Percentiles rank a stretch among this genome's conserved stretches.
Evolutionary conservation across 2,113 vertebrate genomes (phyloP).

Genomic region (Typhlomys cinereus): DNA sequence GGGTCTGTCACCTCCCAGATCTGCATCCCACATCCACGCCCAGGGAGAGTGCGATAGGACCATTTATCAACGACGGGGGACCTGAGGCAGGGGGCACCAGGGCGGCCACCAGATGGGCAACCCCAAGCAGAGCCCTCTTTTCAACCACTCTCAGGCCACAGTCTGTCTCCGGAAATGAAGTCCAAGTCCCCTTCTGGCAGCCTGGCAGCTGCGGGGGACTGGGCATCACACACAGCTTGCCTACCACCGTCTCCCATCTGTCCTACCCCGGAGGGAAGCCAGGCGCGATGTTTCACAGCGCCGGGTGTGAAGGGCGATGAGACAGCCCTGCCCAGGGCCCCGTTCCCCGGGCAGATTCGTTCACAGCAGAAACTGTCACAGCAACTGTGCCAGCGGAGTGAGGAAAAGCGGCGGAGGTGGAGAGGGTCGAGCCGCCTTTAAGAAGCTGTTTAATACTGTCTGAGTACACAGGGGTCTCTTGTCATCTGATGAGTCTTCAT

Average conservation of each 20-base stretch:
- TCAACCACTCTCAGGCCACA: background rate
- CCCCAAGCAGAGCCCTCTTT: fast-evolving
- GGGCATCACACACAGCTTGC: background rate
- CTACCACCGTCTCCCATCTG: fast-evolving
- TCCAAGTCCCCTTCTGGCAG: background rate
- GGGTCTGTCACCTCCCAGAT: fast-evolving
- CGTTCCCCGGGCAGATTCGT: background rate
- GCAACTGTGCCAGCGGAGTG: slow-evolving; percentile 66
- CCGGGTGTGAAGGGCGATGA: slow-evolving; percentile 36
- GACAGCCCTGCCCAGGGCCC: background rate
- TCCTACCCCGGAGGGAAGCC: background rate
- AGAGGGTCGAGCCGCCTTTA: slow-evolving; percentile 29
- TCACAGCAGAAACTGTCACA: slow-evolving; percentile 40
- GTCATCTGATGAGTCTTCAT: slow-evolving; percentile 53
- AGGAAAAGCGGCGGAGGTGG: slow-evolving; percentile 63
- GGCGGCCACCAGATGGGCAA: background rate
- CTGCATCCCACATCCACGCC: background rate
- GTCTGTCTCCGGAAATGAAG: background rate
- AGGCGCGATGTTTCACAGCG: background rate
- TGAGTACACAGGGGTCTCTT: slow-evolving; percentile 33
- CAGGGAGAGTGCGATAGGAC: too few relatives aligned
- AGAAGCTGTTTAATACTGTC: slow-evolving; percentile 62
- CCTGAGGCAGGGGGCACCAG: background rate
- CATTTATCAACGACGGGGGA: background rate
- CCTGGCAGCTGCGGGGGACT: background rate